phyloP scores from a whole-genome alignment of 2,888 invertebrate species.

The Drosophila hamatofila region DNA sequence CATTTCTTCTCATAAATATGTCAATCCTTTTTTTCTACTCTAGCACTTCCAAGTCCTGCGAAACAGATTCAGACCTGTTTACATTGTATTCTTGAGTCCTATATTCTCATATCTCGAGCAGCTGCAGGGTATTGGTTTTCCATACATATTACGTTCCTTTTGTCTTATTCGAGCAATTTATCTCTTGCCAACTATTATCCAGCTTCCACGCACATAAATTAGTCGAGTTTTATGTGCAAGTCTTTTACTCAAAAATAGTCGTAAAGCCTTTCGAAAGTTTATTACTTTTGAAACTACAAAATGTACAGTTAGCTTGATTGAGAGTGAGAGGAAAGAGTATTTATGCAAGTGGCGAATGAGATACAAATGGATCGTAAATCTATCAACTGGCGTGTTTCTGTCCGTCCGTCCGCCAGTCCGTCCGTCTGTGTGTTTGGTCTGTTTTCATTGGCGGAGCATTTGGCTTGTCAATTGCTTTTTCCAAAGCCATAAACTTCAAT shows the following conservation, averaged over 20 bases:
- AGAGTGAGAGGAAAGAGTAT: conserved; percentile 7
- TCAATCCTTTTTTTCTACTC: too few relatives aligned
- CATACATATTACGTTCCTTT: background rate
- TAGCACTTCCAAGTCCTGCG: background rate
- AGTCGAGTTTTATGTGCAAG: background rate
- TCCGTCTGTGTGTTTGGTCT: background rate
- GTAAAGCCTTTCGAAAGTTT: conserved; percentile 1
- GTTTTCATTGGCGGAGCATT: conserved; percentile 11
- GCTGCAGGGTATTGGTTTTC: background rate
- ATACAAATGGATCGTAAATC: conserved; percentile 68
- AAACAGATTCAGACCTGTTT: background rate
- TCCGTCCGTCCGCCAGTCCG: background rate
- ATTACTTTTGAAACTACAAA: conserved; percentile 2
- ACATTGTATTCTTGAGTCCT: background rate
- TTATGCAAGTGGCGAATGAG: conserved; percentile 27
- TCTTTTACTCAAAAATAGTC: conserved; percentile 3
- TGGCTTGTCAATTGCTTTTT: conserved; percentile 36
- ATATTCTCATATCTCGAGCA: background rate
- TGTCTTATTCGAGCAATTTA: background rate
- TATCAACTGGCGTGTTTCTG: conserved; percentile 25
- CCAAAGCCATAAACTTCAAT: conserved; percentile 24
- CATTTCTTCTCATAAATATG: too few relatives aligned
- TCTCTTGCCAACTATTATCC: background rate
- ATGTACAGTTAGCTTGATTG: background rate
- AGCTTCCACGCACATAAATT: conserved; percentile 7